Base-by-base conservation (phyloP, 1,140 invertebrate genomes). In the Prorops nasuta region DNA sequence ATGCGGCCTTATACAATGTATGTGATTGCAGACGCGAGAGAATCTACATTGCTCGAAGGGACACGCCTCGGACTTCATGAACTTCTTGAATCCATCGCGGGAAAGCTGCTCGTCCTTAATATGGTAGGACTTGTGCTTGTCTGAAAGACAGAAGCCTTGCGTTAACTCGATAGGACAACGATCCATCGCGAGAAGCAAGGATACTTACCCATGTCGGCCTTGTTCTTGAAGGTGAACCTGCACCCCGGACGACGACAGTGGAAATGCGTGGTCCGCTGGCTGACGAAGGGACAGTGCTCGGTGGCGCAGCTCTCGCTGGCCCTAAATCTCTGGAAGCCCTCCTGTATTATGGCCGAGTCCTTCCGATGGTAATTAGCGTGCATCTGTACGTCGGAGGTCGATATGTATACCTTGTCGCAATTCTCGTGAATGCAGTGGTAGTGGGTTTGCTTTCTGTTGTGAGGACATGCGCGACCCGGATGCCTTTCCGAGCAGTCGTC, bases 301-400 rank as follows among this genome's bases (percentile, higher is more conserved):
- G 90, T 88, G 1, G 86, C 86, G 74, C 94, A 97, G 72, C 91
- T 92, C 74, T 97, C 94, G 0, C 92, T 94, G 1, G 92, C 94
- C 14, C 94, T 79, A 78, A 91, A 94, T 60, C 92, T 78, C 71
- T 94, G 91, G 79, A 95, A 96, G 8, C 95, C 96, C 76, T 98
- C 95, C 66, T 97, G 93, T 41, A 96, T 94, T 59, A 98, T 98
- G 9, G 94, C 94, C 0, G 92, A 94, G 74, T 98, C 95, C 76
- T 98, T 98, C 37, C 95, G 84, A 71, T 98, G 96, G 72, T 97
- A 98, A 78, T 98, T 98, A 2, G 95, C 94, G 74, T 98, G 96
- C 96, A 98, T 98, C 78, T 98, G 96, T 1, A 98, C 96, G 76
- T 98, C 96, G 21, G 94, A 97, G 3, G 96, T 98, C 63, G 94